Evolutionary conservation across 2,888 invertebrate species (phyloP).

Genomic region (Macrophya alboannulata): DNA sequence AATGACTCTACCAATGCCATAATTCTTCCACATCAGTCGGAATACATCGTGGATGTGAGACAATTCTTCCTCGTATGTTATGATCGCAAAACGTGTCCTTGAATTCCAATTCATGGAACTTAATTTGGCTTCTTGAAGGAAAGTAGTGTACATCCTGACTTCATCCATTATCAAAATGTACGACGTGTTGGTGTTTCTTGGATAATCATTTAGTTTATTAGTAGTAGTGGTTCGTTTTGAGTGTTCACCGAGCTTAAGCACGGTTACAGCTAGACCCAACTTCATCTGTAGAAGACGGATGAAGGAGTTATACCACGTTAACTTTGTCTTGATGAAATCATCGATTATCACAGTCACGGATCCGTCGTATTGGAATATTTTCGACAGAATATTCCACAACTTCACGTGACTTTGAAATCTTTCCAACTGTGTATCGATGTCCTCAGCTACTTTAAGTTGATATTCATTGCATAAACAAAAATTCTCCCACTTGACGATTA

Average conservation of each 20-base stretch:
- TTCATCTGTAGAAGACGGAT: neutral
- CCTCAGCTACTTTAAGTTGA: neutral
- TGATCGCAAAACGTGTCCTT: constrained; percentile 15
- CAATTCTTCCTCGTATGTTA: neutral
- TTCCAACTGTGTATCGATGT: neutral
- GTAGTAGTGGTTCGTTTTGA: neutral
- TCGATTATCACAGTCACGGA: neutral
- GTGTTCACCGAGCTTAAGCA: neutral
- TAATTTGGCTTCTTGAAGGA: neutral
- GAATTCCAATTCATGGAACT: neutral
- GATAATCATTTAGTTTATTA: neutral
- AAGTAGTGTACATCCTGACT: neutral
- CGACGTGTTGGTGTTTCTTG: neutral
- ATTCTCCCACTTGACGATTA: neutral
- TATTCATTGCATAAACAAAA: neutral
- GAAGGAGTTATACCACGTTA: neutral
- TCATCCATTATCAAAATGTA: constrained; percentile 20
- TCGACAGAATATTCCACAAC: neutral
- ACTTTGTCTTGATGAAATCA: no score
- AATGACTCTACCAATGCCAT: constrained; percentile 6
- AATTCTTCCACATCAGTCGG: neutral
- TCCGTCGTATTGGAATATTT: constrained; percentile 18
- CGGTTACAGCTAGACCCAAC: neutral
- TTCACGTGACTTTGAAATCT: no score
- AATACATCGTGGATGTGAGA: neutral